Percentiles rank a stretch among this genome's conserved stretches.
These are phyloP conservation scores for Polyergus mexicanus DNA, from an alignment of 1,140 invertebrate genomes.

Conservation along the genomic window DNA sequence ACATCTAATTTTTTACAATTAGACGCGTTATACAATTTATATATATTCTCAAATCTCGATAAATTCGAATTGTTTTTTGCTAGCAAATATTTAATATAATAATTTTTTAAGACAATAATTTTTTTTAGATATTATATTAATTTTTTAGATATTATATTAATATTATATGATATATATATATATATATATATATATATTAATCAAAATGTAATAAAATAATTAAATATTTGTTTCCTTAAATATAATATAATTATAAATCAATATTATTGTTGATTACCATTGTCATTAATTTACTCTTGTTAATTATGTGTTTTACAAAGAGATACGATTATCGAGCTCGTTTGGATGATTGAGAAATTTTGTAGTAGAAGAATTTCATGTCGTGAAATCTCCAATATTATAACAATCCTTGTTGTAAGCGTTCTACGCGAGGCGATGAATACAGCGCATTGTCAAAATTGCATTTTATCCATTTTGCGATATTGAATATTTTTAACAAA, in stretches of 20 bases:
- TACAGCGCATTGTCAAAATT: constrained; percentile 2
- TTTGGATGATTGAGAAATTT: constrained; percentile 30
- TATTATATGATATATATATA: too few species aligned
- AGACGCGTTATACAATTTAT: not conserved
- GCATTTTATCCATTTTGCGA: not conserved
- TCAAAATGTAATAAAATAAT: constrained; percentile 7
- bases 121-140: too few species aligned
- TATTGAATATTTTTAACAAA: not conserved
- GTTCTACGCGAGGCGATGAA: not conserved
- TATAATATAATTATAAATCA: not conserved
- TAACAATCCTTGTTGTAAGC: not conserved
- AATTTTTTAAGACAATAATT: too few species aligned
- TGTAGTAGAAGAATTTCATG: not conserved
- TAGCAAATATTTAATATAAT: not conserved
- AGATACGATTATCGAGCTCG: not conserved
- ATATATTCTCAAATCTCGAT: not conserved
- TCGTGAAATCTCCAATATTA: not conserved
- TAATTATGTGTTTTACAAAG: not conserved
- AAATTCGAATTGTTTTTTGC: not conserved
- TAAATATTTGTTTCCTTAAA: not conserved
- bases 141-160: too few species aligned
- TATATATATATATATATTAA: too few species aligned
- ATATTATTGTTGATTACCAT: not conserved
- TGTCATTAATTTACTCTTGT: constrained; percentile 6
- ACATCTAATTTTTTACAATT: not conserved